Evolutionary conservation across 2,113 vertebrate species (phyloP), one percentile per base, ranked within the genome.

Genomic region (Eubucco bourcierii): DNA sequence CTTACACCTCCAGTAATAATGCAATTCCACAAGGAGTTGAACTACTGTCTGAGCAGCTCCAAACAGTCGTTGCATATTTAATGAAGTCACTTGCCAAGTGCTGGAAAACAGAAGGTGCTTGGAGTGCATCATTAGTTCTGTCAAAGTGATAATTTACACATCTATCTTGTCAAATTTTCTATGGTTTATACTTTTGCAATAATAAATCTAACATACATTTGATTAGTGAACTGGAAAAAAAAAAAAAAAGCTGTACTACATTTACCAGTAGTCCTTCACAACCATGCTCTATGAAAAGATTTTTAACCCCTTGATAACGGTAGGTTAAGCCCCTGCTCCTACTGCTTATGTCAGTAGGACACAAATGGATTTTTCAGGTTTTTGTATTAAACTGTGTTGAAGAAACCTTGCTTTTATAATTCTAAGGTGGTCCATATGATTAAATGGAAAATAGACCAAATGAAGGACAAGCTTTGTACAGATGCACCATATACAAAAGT

Each of bases 121-220:
- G 98, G 98, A 99, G 98, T 99, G 99, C 99, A 99, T 99, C 99
- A 99, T 99, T 99, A 99, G 98, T 99, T 99, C 99, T 99, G 99
- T 99, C 99, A 99, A 98, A 98, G 98, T 98, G 98, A 99, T 99
- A 99, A 99, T 99, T 99, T 99, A 99, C 99, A 99, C 99, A 99
- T 99, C 99, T 99, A 99, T 99, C 99, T 99, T 99, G 99, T 99
- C 99, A 99, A 98, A 98, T 98, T 99, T 98, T 98, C 98, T 98
- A 98, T 98, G 98, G 98, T 98, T 98, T 98, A 98, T 97, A 98
- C 97, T 97, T 98, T 98, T 98, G 97, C 98, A 98, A 98, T 98
- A 98, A 99, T 99, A 99, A 99, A 99, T 99, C 99, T 99, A 98
- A 96, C 96, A 98, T 96, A 98, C 98, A 98, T 98, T 97, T 98